Evolutionary conservation across 2,797 vertebrate genomes (phyloP).

Genomic region (Spondyliosoma cantharus): DNA sequence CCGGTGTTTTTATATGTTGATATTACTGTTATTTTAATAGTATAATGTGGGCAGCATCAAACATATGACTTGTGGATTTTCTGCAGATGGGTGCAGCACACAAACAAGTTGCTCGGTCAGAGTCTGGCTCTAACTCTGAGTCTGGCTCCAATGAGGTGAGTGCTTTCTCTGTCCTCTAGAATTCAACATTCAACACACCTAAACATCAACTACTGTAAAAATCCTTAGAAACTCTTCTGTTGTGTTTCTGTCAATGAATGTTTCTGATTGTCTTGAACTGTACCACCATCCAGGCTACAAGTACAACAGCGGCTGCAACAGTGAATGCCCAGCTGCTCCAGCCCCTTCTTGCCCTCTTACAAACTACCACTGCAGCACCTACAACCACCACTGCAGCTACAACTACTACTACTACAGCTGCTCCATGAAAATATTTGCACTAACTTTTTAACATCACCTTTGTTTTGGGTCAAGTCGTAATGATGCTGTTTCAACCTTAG

Average conservation of each 20-base stretch:
- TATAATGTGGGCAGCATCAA: background rate
- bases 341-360: background rate
- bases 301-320: background rate
- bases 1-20: too few relatives aligned
- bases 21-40: background rate
- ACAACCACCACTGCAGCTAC: too few relatives aligned
- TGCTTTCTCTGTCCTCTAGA: background rate
- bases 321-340: background rate
- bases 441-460: background rate
- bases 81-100: background rate
- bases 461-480: background rate
- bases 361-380: background rate
- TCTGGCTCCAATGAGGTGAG: background rate
- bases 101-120: background rate
- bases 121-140: background rate
- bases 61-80: background rate
- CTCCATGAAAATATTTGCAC: background rate
- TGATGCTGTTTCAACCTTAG: background rate
- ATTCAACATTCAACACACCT: background rate
- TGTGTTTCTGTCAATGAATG: background rate
- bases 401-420: too few relatives aligned
- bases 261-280: background rate
- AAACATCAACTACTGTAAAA: background rate
- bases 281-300: background rate
- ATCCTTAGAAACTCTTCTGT: background rate